These are phyloP conservation scores for Laupala kohalensis DNA, from an alignment of 1,140 invertebrate species.

Conservation along the genomic window DNA sequence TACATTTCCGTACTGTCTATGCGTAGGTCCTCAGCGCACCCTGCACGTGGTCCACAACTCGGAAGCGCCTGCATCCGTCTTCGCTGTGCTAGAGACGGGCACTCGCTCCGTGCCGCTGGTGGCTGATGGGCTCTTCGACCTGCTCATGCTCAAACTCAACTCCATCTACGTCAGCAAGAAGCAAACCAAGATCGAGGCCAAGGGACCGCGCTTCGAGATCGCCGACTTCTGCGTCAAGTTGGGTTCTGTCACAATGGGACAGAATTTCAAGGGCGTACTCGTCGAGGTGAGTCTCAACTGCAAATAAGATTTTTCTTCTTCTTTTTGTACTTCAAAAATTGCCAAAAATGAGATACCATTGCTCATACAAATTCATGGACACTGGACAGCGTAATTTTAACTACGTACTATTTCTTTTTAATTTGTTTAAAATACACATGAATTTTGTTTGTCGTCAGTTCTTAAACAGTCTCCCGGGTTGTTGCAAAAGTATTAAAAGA, in stretches of 20 bases:
- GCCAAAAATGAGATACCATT: no score
- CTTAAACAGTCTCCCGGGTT: no score
- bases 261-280: slow-evolving; percentile 87
- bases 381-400: no score
- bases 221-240: slow-evolving; percentile 91
- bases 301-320: neutral
- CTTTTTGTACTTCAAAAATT: no score
- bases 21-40: slow-evolving; percentile 46
- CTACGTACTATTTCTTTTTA: no score
- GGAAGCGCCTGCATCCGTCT: slow-evolving; percentile 87
- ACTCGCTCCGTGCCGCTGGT: slow-evolving; percentile 73
- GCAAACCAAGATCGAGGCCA: slow-evolving; percentile 72
- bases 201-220: slow-evolving; percentile 82
- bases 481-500: no score
- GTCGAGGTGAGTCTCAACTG: slow-evolving; percentile 58
- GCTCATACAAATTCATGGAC: no score
- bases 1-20: no score
- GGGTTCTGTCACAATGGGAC: slow-evolving; percentile 81
- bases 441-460: no score
- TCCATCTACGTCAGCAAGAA: slow-evolving; percentile 80
- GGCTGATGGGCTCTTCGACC: slow-evolving; percentile 80
- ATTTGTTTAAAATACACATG: no score
- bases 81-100: slow-evolving; percentile 79
- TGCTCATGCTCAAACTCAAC: slow-evolving; percentile 79
- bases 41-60: slow-evolving; percentile 89